Evolutionary conservation across 2,113 vertebrate species (phyloP).

Genomic region (Gorsachius goisagi): DNA sequence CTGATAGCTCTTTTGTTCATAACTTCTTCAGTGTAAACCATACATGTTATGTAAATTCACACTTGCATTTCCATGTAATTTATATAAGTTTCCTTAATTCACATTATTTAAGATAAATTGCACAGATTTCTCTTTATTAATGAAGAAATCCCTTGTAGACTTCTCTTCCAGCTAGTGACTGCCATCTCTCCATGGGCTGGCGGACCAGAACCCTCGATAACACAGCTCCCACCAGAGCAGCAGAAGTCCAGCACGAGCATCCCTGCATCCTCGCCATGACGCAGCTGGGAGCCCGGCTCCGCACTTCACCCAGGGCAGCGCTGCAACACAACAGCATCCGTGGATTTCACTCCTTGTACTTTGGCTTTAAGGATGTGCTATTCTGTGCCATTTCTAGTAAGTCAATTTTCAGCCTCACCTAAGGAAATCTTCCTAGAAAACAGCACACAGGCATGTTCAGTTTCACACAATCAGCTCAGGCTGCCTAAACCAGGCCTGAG

Average conservation of each 20-base stretch:
- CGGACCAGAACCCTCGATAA: background rate
- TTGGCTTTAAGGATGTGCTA: background rate
- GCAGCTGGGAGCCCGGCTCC: accelerated
- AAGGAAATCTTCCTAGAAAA: background rate
- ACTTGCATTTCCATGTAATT: background rate
- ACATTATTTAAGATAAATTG: background rate
- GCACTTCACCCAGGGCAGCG: background rate
- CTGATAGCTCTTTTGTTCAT: accelerated
- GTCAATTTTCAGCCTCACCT: background rate
- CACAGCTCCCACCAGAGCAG: background rate
- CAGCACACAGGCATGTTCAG: accelerated
- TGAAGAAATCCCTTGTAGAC: background rate
- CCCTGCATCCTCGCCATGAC: accelerated
- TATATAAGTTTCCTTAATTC: background rate
- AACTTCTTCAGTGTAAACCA: background rate
- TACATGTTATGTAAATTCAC: accelerated
- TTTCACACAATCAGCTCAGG: accelerated
- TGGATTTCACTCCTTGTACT: background rate
- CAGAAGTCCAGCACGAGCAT: background rate
- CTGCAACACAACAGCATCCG: background rate
- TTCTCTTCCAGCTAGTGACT: background rate
- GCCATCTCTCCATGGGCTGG: accelerated
- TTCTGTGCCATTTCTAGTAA: background rate
- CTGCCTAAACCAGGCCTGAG: background rate
- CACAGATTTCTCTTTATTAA: background rate